Evolutionary conservation across 2,888 invertebrate genomes (phyloP).

Genomic region (Furcula furcula): DNA sequence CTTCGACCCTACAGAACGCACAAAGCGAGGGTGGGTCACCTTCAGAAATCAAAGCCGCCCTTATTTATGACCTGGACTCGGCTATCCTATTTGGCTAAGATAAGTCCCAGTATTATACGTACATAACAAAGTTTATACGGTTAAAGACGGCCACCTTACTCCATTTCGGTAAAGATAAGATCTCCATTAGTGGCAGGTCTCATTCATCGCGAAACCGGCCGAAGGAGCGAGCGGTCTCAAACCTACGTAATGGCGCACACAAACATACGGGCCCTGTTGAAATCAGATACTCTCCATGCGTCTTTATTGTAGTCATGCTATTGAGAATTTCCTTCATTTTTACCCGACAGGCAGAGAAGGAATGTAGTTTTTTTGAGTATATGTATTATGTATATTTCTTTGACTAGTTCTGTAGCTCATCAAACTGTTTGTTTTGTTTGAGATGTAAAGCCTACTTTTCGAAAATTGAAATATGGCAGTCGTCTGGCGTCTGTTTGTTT

Average conservation of each 20-base stretch:
- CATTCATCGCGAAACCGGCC: constrained; percentile 63
- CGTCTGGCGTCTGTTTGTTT: no score
- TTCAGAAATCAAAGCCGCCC: constrained; percentile 74
- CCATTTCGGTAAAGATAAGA: constrained; percentile 68
- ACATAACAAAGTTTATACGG: constrained; percentile 69
- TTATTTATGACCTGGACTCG: constrained; percentile 74
- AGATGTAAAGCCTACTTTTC: no score
- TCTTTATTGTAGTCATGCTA: constrained; percentile 27
- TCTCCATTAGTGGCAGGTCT: constrained; percentile 73
- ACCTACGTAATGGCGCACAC: constrained; percentile 54
- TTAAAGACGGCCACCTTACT: constrained; percentile 67
- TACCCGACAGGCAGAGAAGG: constrained; percentile 19
- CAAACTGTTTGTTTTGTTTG: no score
- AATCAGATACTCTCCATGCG: constrained; percentile 49
- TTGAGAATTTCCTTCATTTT: constrained; percentile 30
- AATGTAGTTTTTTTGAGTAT: no score
- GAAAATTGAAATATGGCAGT: no score
- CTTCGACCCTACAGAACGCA: constrained; percentile 55
- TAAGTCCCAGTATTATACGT: constrained; percentile 69
- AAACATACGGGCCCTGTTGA: constrained; percentile 35
- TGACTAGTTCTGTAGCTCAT: no score
- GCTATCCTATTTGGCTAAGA: constrained; percentile 60
- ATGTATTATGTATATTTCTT: no score
- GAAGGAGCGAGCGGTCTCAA: constrained; percentile 46
- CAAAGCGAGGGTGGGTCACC: constrained; percentile 67